Percentiles rank a stretch among this genome's conserved stretches.
Evolutionary conservation across 2,888 invertebrate species (phyloP).

Genomic region (Andrena bicolor): DNA sequence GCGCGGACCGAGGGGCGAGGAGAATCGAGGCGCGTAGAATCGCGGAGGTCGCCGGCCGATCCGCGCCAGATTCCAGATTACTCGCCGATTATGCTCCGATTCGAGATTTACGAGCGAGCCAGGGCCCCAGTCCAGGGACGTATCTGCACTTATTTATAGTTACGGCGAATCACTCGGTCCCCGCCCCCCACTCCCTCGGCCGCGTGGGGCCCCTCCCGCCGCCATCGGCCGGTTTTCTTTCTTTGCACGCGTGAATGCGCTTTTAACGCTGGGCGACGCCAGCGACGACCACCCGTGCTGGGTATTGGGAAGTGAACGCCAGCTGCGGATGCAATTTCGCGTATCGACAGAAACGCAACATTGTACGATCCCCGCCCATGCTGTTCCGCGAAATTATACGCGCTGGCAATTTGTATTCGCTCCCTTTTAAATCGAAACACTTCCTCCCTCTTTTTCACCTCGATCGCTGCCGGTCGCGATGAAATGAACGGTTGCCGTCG

Average conservation of each 20-base stretch:
- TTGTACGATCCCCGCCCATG: slow-evolving; percentile 24
- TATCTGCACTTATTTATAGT: slow-evolving; percentile 77
- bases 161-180: slow-evolving; percentile 70
- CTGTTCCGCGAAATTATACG: slow-evolving; percentile 16
- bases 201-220: background rate
- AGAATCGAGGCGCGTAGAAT: slow-evolving; percentile 4
- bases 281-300: slow-evolving; percentile 54
- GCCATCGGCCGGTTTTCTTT: slow-evolving; percentile 11
- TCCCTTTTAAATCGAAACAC: slow-evolving; percentile 15
- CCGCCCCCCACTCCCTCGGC: slow-evolving; percentile 2
- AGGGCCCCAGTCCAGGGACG: slow-evolving; percentile 49
- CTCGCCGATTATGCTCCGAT: slow-evolving; percentile 76
- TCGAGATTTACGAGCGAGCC: slow-evolving; percentile 75
- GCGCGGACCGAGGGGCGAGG: background rate
- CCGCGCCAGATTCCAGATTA: slow-evolving; percentile 75
- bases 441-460: background rate
- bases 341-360: slow-evolving; percentile 20
- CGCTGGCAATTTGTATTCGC: slow-evolving; percentile 17
- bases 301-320: slow-evolving; percentile 25
- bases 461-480: background rate
- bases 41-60: slow-evolving; percentile 65
- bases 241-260: slow-evolving; percentile 53
- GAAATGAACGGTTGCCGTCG: slow-evolving; percentile 14
- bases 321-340: slow-evolving; percentile 28
- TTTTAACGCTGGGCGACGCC: slow-evolving; percentile 51